Evolutionary conservation across 2,888 invertebrate species (phyloP), one percentile per base, ranked within the genome.

Genomic region (Loripinus fragilis): DNA sequence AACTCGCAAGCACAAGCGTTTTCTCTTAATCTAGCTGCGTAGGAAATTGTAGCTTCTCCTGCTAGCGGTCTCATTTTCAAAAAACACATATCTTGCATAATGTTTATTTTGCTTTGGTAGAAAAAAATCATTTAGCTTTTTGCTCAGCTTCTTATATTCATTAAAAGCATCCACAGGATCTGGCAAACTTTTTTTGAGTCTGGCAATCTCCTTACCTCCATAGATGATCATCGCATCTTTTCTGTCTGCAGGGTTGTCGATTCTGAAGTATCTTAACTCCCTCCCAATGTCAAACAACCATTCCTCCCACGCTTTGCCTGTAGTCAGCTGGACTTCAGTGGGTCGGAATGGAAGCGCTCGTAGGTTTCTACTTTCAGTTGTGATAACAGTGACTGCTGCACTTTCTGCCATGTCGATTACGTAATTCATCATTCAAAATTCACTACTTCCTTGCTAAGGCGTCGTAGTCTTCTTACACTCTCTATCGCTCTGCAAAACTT

Each of bases 321-420:
- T n/a, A n/a, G n/a, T n/a, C n/a, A n/a, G n/a, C n/a, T n/a, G n/a
- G 35, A 50, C 69, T 20, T 69, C 69, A 20, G 69, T 50, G 15
- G 33, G 7, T 50, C 20, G 8, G 33, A 69, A 69, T 33, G 69
- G 69, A 20, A 30, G 20, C 5, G 55, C 55, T 3, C 55, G 55
- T 7, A 55, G n/a, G n/a, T n/a, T n/a, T n/a, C n/a, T n/a, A n/a
- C n/a, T n/a, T n/a, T n/a, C n/a, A n/a, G n/a, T n/a, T n/a, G n/a
- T n/a, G n/a, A n/a, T n/a, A n/a, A n/a, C n/a, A n/a, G n/a, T n/a
- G n/a, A n/a, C n/a, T n/a, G n/a, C n/a, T n/a, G n/a, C n/a, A n/a
- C n/a, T n/a, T n/a, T n/a, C n/a, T n/a, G n/a, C n/a, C n/a, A n/a
- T n/a, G n/a, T n/a, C n/a, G n/a, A n/a, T n/a, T n/a, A n/a, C n/a